Base-by-base conservation (phyloP, 2,797 vertebrate species). In the Rousettus madagascariensis region DNA sequence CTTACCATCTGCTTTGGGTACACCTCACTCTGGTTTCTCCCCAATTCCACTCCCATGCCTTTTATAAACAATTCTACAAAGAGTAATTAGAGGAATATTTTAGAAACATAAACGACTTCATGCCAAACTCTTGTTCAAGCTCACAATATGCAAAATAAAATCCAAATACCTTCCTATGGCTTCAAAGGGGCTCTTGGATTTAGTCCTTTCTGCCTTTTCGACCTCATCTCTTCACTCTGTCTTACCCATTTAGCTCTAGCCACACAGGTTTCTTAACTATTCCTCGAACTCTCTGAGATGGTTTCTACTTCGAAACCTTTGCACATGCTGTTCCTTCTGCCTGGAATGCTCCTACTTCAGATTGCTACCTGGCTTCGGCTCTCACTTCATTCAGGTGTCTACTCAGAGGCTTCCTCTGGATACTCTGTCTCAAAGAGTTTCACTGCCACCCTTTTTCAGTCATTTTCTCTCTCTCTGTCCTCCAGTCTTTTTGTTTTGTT, bases 71-170 rank as follows among this genome's bases (percentile, higher is more conserved):
- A 68, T 75, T 92, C 66, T 82, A 63, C 7, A 93, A 84, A 92
- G 13, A 86, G 28, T 36, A 69, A 89, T 36, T 94, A 91, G n/a
- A 72, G 41, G 92, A 83, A 77, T 68, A 17, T 79, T 95, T 94
- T 55, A 93, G 75, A 94, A 82, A 89, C 74, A 20, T 66, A 84
- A 86, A 65, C 43, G 69, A 51, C 16, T 72, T 46, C 6, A 55
- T 43, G 16, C 17, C 30, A 87, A 19, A 53, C 36, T 80, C 66
- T 86, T 49, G n/a, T 55, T 59, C 77, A 86, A 84, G 75, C 26
- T 66, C 72, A 86, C 38, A 26, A 63, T 41, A 53, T 43, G 51
- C 20, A 72, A 75, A 95, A 94, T 72, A 87, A 78, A 90, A 68
- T 61, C n/a, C 10, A 89, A 78, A 82, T 28, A 43, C 16, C 33